These are phyloP conservation scores for Carassius carassius DNA, from an alignment of 2,113 vertebrate species.

Conservation along the genomic window DNA sequence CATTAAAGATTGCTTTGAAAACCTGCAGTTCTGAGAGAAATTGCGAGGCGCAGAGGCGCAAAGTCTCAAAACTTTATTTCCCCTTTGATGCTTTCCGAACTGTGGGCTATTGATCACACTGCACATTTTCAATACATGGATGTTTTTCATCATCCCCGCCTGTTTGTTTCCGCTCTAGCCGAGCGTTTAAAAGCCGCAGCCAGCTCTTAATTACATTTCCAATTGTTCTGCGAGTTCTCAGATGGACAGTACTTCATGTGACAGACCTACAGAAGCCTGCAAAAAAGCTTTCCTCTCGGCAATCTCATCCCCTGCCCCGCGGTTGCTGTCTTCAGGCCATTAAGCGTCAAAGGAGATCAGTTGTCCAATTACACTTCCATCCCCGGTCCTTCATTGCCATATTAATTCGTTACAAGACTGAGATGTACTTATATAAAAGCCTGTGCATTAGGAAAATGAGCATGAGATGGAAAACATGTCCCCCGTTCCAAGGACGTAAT, in stretches of 20 bases:
- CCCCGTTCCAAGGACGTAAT: conserved; percentile 67
- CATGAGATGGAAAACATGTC: conserved; percentile 60
- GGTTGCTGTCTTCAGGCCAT: conserved; percentile 70
- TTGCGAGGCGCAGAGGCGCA: conserved; percentile 51
- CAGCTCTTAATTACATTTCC: conserved; percentile 77
- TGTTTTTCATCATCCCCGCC: conserved; percentile 56
- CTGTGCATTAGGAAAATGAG: conserved; percentile 63
- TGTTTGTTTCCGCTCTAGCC: conserved; percentile 74
- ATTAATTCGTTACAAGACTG: conserved; percentile 54
- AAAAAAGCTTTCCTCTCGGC: conserved; percentile 51
- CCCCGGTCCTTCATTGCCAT: conserved; percentile 62
- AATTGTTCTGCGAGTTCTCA: conserved; percentile 70
- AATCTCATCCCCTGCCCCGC: conserved; percentile 61
- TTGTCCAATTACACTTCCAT: conserved; percentile 71
- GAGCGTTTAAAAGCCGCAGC: conserved; percentile 75
- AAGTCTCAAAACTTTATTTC: conserved; percentile 58
- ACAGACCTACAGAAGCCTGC: conserved; percentile 61
- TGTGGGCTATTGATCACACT: conserved; percentile 68
- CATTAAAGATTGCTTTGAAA: conserved; percentile 63
- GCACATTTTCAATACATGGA: conserved; percentile 71
- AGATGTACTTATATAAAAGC: conserved; percentile 54
- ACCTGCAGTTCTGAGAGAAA: conserved; percentile 60
- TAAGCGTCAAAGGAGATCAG: conserved; percentile 71
- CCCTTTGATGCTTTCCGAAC: conserved; percentile 61
- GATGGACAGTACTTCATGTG: conserved; percentile 68